Evolutionary conservation across 2,888 invertebrate genomes (phyloP).

Genomic region (Lasioglossum oenotherae): DNA sequence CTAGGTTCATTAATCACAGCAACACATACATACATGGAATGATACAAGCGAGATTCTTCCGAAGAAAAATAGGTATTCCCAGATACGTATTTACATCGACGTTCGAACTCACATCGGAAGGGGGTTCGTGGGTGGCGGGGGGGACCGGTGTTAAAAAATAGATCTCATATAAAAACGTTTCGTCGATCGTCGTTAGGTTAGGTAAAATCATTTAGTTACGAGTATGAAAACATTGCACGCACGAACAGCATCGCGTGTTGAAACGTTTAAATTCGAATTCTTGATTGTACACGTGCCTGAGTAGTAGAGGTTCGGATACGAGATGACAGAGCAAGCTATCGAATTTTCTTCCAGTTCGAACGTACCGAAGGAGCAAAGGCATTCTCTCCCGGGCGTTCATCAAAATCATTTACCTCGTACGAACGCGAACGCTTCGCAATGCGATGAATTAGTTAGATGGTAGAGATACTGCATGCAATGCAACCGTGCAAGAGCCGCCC

Average conservation of each 20-base stretch:
- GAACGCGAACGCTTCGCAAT: not conserved
- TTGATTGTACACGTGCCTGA: constrained; percentile 44
- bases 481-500: not conserved
- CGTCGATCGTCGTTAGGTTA: constrained; percentile 19
- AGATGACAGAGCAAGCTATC: not conserved
- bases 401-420: not conserved
- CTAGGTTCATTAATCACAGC: constrained; percentile 68
- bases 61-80: constrained; percentile 22
- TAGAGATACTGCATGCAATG: not conserved
- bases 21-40: constrained; percentile 67
- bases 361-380: not conserved
- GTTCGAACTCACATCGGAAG: constrained; percentile 11
- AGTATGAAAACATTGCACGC: constrained; percentile 4
- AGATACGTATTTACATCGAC: constrained; percentile 41
- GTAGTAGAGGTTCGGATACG: constrained; percentile 19
- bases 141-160: constrained; percentile 30
- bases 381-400: not conserved
- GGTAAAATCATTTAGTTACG: constrained; percentile 10
- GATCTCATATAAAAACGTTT: constrained; percentile 20
- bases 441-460: not conserved
- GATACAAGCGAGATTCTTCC: constrained; percentile 44
- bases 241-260: constrained; percentile 21
- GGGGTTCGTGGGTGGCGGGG: not conserved
- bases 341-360: constrained; percentile 13
- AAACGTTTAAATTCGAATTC: constrained; percentile 27